Evolutionary conservation across 2,797 vertebrate genomes (phyloP).

Genomic region (Nannoperca australis): DNA sequence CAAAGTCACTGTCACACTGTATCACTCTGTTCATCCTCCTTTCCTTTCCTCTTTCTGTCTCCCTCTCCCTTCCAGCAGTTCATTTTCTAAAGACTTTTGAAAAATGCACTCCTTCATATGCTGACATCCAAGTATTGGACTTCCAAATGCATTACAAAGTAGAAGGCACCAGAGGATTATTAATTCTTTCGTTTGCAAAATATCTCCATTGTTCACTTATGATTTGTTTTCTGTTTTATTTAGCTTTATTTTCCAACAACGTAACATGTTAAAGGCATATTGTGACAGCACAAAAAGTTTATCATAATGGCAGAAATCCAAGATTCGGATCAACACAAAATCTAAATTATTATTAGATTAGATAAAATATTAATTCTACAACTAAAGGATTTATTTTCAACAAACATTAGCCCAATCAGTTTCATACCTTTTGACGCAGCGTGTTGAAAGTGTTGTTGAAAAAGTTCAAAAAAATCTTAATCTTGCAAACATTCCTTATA

Average conservation of each 20-base stretch:
- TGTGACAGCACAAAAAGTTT: neutral
- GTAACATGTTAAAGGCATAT: neutral
- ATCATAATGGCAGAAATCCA: conserved; percentile 13
- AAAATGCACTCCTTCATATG: neutral
- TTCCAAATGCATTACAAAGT: conserved; percentile 1
- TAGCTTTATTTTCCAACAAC: neutral
- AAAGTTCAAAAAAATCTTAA: conserved; percentile 11
- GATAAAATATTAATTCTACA: neutral
- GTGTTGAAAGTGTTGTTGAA: no score
- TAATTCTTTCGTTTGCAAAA: neutral
- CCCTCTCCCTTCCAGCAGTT: neutral
- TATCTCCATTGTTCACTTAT: neutral
- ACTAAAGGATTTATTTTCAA: neutral
- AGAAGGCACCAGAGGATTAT: neutral
- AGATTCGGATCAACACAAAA: conserved; percentile 9
- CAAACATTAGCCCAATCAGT: neutral
- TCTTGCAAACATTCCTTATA: conserved; percentile 2
- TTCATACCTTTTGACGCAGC: conserved; percentile 9
- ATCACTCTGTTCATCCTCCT: conserved; percentile 28
- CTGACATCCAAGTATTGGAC: neutral
- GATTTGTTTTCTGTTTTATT: neutral
- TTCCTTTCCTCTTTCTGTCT: conserved; percentile 6
- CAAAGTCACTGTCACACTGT: conserved; percentile 37
- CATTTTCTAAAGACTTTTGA: neutral
- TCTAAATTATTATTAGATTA: no score